Evolutionary conservation across 2,113 vertebrate species (phyloP).

Genomic region (Bucco capensis): DNA sequence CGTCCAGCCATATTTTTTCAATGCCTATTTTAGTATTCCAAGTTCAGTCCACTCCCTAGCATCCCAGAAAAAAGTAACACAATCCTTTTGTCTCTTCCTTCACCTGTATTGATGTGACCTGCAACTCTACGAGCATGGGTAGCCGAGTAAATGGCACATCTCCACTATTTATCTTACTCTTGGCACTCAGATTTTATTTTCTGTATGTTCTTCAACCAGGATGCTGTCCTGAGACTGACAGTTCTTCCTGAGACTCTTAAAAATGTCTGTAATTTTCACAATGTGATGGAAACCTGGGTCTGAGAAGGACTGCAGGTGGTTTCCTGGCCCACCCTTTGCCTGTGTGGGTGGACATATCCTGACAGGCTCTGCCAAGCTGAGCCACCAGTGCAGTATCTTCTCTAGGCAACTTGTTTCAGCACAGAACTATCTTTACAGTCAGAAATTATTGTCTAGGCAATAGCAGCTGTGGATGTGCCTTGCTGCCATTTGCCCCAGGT

Average conservation of each 20-base stretch:
- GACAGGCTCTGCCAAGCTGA: background rate
- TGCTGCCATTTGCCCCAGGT: background rate
- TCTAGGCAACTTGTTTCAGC: background rate
- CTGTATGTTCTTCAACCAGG: background rate
- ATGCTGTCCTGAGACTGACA: background rate
- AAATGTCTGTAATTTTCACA: accelerated
- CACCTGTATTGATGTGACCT: background rate
- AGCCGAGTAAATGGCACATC: background rate
- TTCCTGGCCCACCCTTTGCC: background rate
- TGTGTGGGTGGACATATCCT: background rate
- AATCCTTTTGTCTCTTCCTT: background rate
- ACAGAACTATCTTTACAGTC: background rate
- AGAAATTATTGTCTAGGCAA: background rate
- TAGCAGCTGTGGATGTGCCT: background rate
- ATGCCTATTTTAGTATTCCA: background rate
- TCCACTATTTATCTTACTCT: background rate
- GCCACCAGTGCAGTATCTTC: background rate
- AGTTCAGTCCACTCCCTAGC: background rate
- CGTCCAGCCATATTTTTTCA: background rate
- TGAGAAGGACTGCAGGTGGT: background rate
- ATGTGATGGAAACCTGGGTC: background rate
- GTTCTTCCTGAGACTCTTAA: background rate
- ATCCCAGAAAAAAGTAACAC: background rate
- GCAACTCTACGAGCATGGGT: background rate
- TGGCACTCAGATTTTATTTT: background rate